phyloP scores from a whole-genome alignment of 2,888 invertebrate genomes.

The Euplexia lucipara region DNA sequence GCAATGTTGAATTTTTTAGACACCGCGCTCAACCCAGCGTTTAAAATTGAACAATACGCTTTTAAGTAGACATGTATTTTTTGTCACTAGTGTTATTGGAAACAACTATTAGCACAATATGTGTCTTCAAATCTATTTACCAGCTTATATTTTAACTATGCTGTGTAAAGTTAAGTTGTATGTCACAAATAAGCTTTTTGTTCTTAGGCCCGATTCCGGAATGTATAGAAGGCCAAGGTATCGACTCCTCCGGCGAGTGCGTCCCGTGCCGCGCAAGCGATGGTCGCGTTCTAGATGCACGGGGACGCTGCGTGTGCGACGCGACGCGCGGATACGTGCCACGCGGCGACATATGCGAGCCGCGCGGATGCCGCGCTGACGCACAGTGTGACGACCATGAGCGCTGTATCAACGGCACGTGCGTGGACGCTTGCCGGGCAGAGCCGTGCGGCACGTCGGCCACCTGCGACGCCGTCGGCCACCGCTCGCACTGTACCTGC shows the following conservation, averaged over 20 bases:
- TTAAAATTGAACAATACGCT: too few species aligned
- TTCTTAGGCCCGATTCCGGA: constrained; percentile 88
- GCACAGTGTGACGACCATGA: constrained; percentile 94
- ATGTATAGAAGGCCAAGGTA: constrained; percentile 95
- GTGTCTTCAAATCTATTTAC: too few species aligned
- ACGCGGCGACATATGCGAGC: constrained; percentile 95
- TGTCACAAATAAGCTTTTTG: constrained; percentile 8
- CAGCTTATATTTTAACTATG: too few species aligned
- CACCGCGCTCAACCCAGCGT: too few species aligned
- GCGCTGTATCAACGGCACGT: constrained; percentile 94
- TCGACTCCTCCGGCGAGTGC: constrained; percentile 95
- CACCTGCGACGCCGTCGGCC: constrained; percentile 94
- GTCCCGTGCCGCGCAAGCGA: constrained; percentile 93
- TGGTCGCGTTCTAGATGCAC: constrained; percentile 94
- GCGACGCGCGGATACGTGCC: constrained; percentile 94
- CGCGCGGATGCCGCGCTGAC: constrained; percentile 93
- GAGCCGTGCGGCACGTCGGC: constrained; percentile 95
- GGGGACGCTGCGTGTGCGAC: constrained; percentile 96
- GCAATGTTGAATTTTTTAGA: too few species aligned
- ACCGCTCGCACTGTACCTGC: constrained; percentile 95
- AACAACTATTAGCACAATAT: too few species aligned
- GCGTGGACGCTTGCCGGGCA: constrained; percentile 94
- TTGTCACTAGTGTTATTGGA: too few species aligned
- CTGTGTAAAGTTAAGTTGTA: too few species aligned
- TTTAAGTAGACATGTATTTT: too few species aligned